These are phyloP conservation scores for Limnephilus auricula DNA, from an alignment of 2,888 invertebrate species.

Conservation along the genomic window DNA sequence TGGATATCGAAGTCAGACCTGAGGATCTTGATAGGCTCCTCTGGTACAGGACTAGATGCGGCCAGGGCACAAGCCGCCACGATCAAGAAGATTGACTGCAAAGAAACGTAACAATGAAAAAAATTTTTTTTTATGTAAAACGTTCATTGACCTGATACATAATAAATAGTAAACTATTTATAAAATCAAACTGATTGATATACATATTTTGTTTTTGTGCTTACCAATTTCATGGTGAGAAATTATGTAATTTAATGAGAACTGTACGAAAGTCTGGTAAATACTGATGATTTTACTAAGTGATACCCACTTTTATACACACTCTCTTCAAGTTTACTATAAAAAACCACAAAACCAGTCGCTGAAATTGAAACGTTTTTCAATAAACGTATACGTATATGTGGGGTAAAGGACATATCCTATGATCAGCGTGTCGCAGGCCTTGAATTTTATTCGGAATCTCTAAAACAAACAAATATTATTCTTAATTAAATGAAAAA, in stretches of 20 bases:
- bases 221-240: slow-evolving; percentile 36
- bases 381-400: neutral
- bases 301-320: slow-evolving; percentile 55
- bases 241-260: neutral
- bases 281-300: slow-evolving; percentile 27
- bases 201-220: neutral
- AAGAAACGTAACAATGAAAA: neutral
- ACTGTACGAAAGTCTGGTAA: slow-evolving; percentile 5
- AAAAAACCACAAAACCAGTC: neutral
- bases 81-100: slow-evolving; percentile 52
- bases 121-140: neutral
- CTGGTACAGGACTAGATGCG: slow-evolving; percentile 65
- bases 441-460: neutral
- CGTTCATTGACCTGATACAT: neutral
- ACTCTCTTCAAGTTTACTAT: neutral
- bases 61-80: slow-evolving; percentile 47
- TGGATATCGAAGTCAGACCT: slow-evolving; percentile 60
- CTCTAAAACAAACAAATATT: neutral
- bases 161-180: neutral
- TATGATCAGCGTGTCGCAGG: neutral
- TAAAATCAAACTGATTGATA: too few species aligned
- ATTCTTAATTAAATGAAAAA: too few species aligned
- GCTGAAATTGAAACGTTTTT: neutral
- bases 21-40: slow-evolving; percentile 60
- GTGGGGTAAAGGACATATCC: neutral